Evolutionary conservation across 2,113 vertebrate species (phyloP).

Genomic region (Callipepla californica): DNA sequence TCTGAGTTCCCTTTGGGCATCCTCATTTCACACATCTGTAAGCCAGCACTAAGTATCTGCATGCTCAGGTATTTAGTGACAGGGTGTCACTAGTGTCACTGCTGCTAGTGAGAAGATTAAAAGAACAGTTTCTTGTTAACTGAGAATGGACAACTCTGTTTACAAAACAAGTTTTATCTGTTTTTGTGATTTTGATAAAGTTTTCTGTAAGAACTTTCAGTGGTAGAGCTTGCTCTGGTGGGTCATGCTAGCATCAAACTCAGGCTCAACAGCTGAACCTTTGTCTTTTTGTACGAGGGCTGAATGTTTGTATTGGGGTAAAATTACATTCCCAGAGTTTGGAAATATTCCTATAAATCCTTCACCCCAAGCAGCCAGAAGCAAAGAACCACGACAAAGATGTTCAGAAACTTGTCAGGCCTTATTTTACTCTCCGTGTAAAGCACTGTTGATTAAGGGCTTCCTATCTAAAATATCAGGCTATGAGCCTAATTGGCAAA

Average conservation of each 20-base stretch:
- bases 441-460: neutral
- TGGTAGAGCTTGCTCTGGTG: neutral
- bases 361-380: neutral
- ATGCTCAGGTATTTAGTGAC: neutral
- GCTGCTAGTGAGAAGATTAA: neutral
- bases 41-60: neutral
- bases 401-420: neutral
- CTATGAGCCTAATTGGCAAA: neutral
- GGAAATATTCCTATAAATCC: neutral
- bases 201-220: neutral
- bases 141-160: neutral
- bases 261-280: neutral
- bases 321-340: neutral
- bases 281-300: neutral
- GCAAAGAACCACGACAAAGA: neutral
- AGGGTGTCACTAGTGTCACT: neutral
- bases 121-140: neutral
- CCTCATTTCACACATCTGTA: neutral
- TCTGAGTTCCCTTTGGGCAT: neutral
- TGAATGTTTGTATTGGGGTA: neutral
- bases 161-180: neutral
- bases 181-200: neutral
- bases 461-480: neutral
- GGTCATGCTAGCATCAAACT: neutral
- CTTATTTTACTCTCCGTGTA: neutral